These are phyloP conservation scores for Holocentrus rufus DNA, from an alignment of 2,797 vertebrate genomes.

Conservation along the genomic window DNA sequence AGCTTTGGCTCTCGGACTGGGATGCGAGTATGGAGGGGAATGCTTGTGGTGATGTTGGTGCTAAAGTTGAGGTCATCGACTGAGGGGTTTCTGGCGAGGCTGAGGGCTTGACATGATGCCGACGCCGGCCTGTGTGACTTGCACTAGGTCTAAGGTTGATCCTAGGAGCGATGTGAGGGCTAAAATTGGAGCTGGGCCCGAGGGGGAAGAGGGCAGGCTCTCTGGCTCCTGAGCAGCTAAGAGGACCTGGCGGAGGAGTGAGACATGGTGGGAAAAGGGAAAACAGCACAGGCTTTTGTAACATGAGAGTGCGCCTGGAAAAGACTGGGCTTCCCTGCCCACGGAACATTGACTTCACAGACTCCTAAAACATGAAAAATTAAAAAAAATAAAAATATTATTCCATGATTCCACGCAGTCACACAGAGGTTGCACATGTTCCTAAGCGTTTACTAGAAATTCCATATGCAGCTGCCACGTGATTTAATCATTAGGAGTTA, in stretches of 20 bases:
- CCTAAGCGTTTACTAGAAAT: constrained; percentile 32
- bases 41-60: constrained; percentile 17
- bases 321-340: constrained; percentile 57
- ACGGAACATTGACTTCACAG: constrained; percentile 63
- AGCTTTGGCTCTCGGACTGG: constrained; percentile 24
- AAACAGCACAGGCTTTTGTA: constrained; percentile 49
- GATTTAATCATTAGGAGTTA: constrained; percentile 18
- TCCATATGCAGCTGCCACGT: constrained; percentile 17
- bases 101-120: background rate
- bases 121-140: constrained; percentile 7
- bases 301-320: constrained; percentile 66
- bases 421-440: constrained; percentile 10
- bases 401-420: constrained; percentile 27
- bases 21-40: constrained; percentile 14
- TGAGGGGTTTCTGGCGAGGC: background rate
- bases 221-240: constrained; percentile 47
- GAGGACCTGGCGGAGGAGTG: constrained; percentile 49
- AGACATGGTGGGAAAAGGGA: constrained; percentile 50
- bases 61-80: background rate
- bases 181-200: constrained; percentile 25
- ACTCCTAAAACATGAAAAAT: constrained; percentile 66
- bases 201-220: constrained; percentile 39
- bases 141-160: constrained; percentile 30
- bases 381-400: constrained; percentile 40
- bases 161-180: constrained; percentile 14